A percentile compares a stretch with the other conserved stretches of the same genome.
Conservation (phyloP, 2,113 vertebrate genomes). For the Telmatochromis sp. region DNA sequence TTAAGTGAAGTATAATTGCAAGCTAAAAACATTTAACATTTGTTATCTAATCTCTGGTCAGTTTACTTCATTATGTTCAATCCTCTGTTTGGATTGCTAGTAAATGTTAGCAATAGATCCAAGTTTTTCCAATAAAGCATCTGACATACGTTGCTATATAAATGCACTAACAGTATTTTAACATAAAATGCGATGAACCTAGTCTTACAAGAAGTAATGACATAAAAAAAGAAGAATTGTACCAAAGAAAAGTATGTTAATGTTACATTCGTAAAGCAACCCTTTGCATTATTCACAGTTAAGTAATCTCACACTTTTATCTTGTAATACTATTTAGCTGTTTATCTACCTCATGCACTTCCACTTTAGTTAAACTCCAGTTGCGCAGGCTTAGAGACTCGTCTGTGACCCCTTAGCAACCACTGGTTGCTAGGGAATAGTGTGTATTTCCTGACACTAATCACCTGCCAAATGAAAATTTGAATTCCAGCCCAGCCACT, state of each 20-base stretch:
- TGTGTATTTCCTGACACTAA: fast-evolving
- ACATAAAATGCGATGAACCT: background rate
- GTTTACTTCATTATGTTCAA: background rate
- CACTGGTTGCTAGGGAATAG: background rate
- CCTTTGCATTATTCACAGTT: background rate
- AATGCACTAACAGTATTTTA: background rate
- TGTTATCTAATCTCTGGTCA: background rate
- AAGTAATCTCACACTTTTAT: background rate
- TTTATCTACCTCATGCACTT: background rate
- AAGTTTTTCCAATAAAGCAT: background rate
- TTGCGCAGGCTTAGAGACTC: background rate
- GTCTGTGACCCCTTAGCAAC: background rate
- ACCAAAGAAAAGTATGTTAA: background rate
- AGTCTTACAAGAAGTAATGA: background rate
- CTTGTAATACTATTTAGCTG: background rate
- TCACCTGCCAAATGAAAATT: background rate
- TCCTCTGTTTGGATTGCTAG: background rate
- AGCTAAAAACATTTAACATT: background rate
- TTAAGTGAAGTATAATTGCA: background rate
- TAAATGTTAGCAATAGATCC: background rate
- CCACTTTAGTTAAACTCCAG: background rate
- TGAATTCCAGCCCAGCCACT: background rate
- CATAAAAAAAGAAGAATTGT: background rate
- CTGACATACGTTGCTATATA: background rate
- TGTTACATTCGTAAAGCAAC: background rate